phyloP scores from a whole-genome alignment of 2,888 invertebrate species.

The Lathronympha strigana region DNA sequence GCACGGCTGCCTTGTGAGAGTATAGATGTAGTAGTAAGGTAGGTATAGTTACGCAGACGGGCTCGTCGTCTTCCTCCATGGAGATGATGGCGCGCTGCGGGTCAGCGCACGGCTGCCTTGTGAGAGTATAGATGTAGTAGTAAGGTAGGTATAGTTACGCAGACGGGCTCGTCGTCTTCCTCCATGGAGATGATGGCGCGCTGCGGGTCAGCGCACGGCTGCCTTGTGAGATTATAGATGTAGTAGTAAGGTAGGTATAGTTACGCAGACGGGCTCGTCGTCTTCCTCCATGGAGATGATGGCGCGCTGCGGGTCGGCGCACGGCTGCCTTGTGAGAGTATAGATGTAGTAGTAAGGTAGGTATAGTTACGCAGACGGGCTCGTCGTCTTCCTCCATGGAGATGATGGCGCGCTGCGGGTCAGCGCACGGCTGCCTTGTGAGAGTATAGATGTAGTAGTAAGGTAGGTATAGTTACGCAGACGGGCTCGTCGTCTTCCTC shows the following conservation, averaged over 20 bases:
- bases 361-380: too few relatives aligned
- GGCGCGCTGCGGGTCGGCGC: neutral
- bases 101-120: slow-evolving; percentile 73
- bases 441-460: too few relatives aligned
- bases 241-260: too few relatives aligned
- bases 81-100: slow-evolving; percentile 94
- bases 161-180: neutral
- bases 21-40: too few relatives aligned
- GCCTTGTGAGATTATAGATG: neutral
- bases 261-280: neutral
- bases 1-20: too few relatives aligned
- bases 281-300: neutral
- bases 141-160: neutral
- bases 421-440: too few relatives aligned
- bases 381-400: too few relatives aligned
- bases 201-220: neutral
- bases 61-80: slow-evolving; percentile 98
- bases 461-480: neutral
- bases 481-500: neutral
- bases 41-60: slow-evolving; percentile 90
- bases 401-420: too few relatives aligned
- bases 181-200: slow-evolving; percentile 6
- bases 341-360: too few relatives aligned
- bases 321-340: too few relatives aligned
- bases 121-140: neutral